Conservation (phyloP, 92 coral and sea anemone genomes). For the Epizoanthus rinbou region DNA sequence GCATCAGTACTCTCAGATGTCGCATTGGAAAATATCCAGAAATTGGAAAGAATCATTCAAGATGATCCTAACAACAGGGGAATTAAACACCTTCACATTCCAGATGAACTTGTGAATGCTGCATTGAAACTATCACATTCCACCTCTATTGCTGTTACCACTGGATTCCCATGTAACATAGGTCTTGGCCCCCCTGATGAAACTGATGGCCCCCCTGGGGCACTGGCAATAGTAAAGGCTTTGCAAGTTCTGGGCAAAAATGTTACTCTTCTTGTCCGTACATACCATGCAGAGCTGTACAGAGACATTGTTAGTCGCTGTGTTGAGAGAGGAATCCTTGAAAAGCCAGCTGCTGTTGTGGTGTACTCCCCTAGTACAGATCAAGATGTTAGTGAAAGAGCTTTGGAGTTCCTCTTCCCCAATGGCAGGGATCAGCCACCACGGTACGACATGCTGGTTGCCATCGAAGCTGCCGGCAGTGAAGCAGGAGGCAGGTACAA, state of each 20-base stretch:
- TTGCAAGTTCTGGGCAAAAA: conserved; percentile 75
- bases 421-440: conserved; percentile 51
- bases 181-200: conserved; percentile 54
- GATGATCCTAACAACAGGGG: conserved; percentile 83
- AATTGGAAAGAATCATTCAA: conserved; percentile 67
- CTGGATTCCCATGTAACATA: conserved; percentile 60
- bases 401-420: conserved; percentile 69
- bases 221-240: conserved; percentile 73
- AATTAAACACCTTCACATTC: conserved; percentile 58
- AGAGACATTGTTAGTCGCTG: conserved; percentile 48
- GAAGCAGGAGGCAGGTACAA: conserved; percentile 63
- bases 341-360: conserved; percentile 48
- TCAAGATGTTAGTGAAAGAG: conserved; percentile 51
- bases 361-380: conserved; percentile 56
- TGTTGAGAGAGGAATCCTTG: conserved; percentile 48
- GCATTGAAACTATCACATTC: conserved; percentile 68
- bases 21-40: conserved; percentile 46
- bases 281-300: conserved; percentile 51
- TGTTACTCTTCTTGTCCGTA: conserved; percentile 62
- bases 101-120: conserved; percentile 64
- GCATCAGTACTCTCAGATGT: conserved; percentile 78
- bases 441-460: conserved; percentile 80
- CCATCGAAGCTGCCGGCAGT: conserved; percentile 82
- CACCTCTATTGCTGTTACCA: conserved; percentile 61
- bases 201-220: conserved; percentile 76